These are phyloP conservation scores for Perizoma affinitatum DNA, from an alignment of 2,888 invertebrate genomes.

Conservation along the genomic window DNA sequence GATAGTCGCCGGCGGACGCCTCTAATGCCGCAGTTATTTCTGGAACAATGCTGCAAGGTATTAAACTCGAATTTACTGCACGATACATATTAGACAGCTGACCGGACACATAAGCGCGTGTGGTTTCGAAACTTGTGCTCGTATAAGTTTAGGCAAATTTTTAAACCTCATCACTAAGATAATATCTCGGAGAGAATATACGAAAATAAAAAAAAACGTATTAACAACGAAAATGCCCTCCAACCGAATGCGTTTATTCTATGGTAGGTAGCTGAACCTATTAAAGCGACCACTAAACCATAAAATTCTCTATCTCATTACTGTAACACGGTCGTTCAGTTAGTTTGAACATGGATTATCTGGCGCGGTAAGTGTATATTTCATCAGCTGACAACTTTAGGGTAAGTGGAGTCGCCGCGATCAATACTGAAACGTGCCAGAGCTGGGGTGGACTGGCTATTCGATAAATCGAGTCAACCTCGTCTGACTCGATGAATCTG, in stretches of 20 bases:
- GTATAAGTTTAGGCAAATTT: slow-evolving; percentile 7
- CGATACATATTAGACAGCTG: slow-evolving; percentile 54
- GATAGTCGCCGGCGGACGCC: slow-evolving; percentile 48
- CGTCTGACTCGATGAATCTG: slow-evolving; percentile 2
- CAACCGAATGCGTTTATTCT: too few relatives aligned
- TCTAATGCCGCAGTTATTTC: slow-evolving; percentile 60
- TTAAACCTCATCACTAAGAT: slow-evolving; percentile 6
- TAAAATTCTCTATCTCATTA: too few relatives aligned
- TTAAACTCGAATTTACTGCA: slow-evolving; percentile 54
- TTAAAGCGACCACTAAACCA: too few relatives aligned
- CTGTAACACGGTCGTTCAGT: too few relatives aligned
- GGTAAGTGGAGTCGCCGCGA: slow-evolving; percentile 11
- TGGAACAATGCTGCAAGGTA: slow-evolving; percentile 64
- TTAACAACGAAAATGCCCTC: too few relatives aligned
- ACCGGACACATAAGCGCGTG: slow-evolving; percentile 34
- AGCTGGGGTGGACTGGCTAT: slow-evolving; percentile 1
- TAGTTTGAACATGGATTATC: too few relatives aligned
- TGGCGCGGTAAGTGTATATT: neutral
- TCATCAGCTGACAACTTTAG: slow-evolving; percentile 15
- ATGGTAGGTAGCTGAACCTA: too few relatives aligned
- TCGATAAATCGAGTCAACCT: neutral
- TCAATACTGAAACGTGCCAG: slow-evolving; percentile 19
- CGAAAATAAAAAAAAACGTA: too few relatives aligned
- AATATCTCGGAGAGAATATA: too few relatives aligned
- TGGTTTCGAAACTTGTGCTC: slow-evolving; percentile 10